Conservation (phyloP, 2,888 invertebrate species). For the Criorhina ranunculi region DNA sequence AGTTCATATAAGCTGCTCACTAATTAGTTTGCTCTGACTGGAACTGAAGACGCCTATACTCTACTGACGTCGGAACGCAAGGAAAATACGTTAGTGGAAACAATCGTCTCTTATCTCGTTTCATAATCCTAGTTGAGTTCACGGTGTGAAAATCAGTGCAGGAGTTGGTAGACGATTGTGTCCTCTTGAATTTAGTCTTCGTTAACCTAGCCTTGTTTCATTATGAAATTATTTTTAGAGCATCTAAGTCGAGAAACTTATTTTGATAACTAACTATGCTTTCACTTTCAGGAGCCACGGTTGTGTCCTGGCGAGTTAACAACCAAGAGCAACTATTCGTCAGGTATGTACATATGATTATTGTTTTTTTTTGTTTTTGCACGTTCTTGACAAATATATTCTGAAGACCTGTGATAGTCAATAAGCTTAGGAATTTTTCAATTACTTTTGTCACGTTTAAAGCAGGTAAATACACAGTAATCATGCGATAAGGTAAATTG, state of each 20-base stretch:
- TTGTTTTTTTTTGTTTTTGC: neutral
- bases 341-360: slow-evolving; percentile 94
- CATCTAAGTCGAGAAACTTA: neutral
- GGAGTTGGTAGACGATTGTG: too few relatives aligned
- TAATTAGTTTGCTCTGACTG: too few relatives aligned
- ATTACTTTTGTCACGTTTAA: neutral
- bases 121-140: too few relatives aligned
- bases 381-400: neutral
- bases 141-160: too few relatives aligned
- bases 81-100: too few relatives aligned
- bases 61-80: too few relatives aligned
- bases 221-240: neutral
- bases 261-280: neutral
- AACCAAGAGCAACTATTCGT: slow-evolving; percentile 98
- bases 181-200: too few relatives aligned
- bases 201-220: too few relatives aligned
- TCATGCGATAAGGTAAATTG: neutral
- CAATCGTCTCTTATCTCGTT: too few relatives aligned
- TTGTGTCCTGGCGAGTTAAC: slow-evolving; percentile 98
- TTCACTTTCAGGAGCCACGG: slow-evolving; percentile 93
- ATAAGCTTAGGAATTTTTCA: neutral
- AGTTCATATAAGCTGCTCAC: too few relatives aligned
- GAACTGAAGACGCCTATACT: too few relatives aligned
- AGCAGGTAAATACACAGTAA: neutral
- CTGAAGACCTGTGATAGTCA: too few relatives aligned